Evolutionary conservation across 2,888 invertebrate species (phyloP).

Genomic region (Cheilosia vulpina): DNA sequence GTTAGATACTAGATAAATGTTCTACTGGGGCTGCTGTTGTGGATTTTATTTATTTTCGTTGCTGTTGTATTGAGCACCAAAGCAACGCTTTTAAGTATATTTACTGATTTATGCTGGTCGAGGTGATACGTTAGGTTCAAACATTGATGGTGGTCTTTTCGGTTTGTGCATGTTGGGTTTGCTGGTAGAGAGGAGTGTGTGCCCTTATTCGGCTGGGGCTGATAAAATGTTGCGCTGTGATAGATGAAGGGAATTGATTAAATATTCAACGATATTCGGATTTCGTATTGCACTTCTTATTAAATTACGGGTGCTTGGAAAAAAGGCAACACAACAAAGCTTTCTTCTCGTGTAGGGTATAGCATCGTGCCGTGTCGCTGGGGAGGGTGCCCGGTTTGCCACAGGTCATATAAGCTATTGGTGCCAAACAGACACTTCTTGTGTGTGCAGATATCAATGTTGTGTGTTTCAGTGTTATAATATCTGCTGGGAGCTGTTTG

Average conservation of each 20-base stretch:
- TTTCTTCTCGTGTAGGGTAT: conserved; percentile 2
- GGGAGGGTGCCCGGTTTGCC: neutral
- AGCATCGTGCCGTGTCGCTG: neutral
- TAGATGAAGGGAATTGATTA: conserved; percentile 63
- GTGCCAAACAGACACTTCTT: no score
- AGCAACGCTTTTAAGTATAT: conserved; percentile 66
- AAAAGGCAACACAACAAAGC: conserved; percentile 28
- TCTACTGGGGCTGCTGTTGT: conserved; percentile 59
- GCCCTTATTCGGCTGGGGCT: conserved; percentile 59
- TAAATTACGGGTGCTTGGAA: conserved; percentile 22
- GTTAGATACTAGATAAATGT: conserved; percentile 74
- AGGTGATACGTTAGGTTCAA: conserved; percentile 62
- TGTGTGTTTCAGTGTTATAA: no score
- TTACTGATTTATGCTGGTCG: conserved; percentile 70
- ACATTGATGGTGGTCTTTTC: conserved; percentile 63
- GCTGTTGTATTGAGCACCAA: neutral
- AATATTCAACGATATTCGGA: conserved; percentile 43
- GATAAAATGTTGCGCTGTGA: conserved; percentile 46
- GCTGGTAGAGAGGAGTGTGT: conserved; percentile 27
- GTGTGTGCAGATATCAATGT: no score
- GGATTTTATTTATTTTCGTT: conserved; percentile 45
- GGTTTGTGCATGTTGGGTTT: neutral
- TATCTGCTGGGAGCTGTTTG: no score
- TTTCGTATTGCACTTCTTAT: conserved; percentile 16
- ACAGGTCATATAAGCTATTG: neutral